These are phyloP conservation scores for Acanthosepion esculentum DNA, from an alignment of 2,888 invertebrate species.

Conservation along the genomic window DNA sequence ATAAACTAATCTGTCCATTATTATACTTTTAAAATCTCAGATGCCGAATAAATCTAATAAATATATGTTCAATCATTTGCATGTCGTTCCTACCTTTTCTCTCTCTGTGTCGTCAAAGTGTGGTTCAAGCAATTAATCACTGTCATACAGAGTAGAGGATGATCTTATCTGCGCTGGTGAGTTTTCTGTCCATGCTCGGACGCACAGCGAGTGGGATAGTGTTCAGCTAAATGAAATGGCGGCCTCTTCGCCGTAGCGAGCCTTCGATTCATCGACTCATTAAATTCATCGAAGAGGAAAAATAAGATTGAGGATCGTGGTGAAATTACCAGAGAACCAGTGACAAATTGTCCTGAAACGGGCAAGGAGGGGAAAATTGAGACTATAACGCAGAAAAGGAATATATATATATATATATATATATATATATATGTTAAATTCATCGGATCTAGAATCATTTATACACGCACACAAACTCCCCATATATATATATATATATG, in stretches of 20 bases:
- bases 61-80: background rate
- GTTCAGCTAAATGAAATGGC: background rate
- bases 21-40: background rate
- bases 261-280: background rate
- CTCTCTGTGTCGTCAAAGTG: background rate
- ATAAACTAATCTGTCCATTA: background rate
- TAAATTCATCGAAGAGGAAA: conserved; percentile 17
- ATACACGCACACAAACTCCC: no score
- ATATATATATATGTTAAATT: no score
- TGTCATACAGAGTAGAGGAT: background rate
- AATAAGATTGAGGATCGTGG: background rate
- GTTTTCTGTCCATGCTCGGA: background rate
- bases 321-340: background rate
- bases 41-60: background rate
- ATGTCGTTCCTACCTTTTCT: no score
- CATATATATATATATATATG: no score
- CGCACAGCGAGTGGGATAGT: background rate
- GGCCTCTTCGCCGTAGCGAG: background rate
- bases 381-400: background rate
- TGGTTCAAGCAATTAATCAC: background rate
- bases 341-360: background rate
- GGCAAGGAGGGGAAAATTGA: background rate
- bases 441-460: no score
- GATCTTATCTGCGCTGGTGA: background rate
- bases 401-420: no score